Percentiles rank a stretch among this genome's conserved stretches.
Conservation (phyloP, 2,797 vertebrate species). For the Gila robusta region DNA sequence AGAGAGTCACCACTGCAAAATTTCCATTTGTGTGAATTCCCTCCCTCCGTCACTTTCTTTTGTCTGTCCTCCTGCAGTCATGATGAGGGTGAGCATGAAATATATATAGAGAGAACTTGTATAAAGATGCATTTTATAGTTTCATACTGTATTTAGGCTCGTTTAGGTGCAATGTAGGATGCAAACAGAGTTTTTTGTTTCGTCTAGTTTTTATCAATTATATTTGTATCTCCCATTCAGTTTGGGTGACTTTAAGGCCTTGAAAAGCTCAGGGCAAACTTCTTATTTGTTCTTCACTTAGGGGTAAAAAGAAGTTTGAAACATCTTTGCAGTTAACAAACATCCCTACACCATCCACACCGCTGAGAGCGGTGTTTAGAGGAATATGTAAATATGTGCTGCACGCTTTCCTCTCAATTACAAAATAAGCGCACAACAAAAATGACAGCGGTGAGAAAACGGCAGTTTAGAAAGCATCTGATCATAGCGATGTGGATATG, state of each 20-base stretch:
- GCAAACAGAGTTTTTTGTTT: not conserved
- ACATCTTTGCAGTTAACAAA: not conserved
- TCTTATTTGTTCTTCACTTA: no score
- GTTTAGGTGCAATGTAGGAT: not conserved
- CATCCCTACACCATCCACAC: no score
- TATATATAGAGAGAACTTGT: not conserved
- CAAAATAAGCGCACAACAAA: no score
- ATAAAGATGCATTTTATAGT: not conserved
- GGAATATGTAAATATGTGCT: not conserved
- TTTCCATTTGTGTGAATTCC: conserved; percentile 20
- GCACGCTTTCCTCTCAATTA: not conserved
- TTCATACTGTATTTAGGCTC: not conserved
- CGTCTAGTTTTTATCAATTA: not conserved
- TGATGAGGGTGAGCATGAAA: not conserved
- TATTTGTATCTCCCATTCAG: not conserved
- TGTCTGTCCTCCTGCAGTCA: conserved; percentile 23
- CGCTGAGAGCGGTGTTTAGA: no score
- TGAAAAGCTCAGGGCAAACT: no score
- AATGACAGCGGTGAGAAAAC: no score
- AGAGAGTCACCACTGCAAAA: conserved; percentile 32
- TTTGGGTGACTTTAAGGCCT: not conserved
- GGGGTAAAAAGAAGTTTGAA: no score
- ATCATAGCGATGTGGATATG: no score
- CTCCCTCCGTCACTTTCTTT: conserved; percentile 7
- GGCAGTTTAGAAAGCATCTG: no score